These are phyloP conservation scores for Umimayanthus kanabou DNA, from an alignment of 92 coral and sea anemone genomes.

Conservation along the genomic window DNA sequence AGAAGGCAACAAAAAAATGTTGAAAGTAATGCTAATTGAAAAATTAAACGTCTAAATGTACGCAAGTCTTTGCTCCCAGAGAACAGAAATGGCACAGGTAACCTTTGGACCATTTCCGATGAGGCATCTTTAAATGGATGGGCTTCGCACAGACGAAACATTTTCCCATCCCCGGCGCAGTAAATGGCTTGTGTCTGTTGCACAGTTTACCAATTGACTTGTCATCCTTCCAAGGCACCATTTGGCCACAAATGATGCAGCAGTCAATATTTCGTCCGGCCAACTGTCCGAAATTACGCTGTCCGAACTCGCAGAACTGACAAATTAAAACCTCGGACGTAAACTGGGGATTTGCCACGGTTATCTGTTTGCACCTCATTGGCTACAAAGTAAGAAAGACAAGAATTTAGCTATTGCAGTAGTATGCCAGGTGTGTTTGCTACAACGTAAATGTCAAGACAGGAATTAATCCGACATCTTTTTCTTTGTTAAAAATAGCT, in stretches of 20 bases:
- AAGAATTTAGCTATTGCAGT: neutral
- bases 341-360: conserved; percentile 43
- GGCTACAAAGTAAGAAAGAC: conserved; percentile 33
- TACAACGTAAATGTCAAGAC: neutral
- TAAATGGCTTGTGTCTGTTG: conserved; percentile 57
- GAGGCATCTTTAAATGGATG: neutral
- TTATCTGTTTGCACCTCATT: conserved; percentile 58
- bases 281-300: conserved; percentile 63
- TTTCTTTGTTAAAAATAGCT: neutral
- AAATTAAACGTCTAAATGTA: neutral
- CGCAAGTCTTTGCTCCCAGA: neutral
- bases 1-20: too few species aligned
- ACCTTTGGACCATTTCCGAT: conserved; percentile 40
- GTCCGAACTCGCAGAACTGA: conserved; percentile 66
- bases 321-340: conserved; percentile 66
- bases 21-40: neutral
- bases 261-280: conserved; percentile 58
- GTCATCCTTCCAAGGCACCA: conserved; percentile 55
- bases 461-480: neutral
- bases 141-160: conserved; percentile 68
- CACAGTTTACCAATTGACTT: conserved; percentile 61
- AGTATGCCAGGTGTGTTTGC: neutral
- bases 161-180: conserved; percentile 66
- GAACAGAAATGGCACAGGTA: conserved; percentile 64
- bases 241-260: conserved; percentile 72